A percentile compares a stretch with the other conserved stretches of the same genome.
Evolutionary conservation across 2,113 vertebrate genomes (phyloP).

Genomic region (Hydrochoerus hydrochaeris): DNA sequence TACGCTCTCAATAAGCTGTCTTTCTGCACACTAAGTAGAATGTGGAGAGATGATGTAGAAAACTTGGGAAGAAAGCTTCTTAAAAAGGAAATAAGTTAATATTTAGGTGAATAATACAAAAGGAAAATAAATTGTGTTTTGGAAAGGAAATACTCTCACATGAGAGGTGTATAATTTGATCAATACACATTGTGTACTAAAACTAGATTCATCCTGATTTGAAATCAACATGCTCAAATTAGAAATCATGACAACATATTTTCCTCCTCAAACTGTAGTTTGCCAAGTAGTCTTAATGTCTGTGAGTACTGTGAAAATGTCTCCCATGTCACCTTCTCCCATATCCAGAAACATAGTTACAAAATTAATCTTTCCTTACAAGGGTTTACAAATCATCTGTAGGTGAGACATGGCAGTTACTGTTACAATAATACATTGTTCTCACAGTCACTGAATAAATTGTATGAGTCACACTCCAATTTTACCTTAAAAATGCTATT

Average conservation of each 20-base stretch:
- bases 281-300: not conserved
- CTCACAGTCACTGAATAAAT: not conserved
- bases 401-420: not conserved
- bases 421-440: not conserved
- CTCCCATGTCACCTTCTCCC: not conserved
- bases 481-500: not conserved
- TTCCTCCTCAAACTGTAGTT: not conserved
- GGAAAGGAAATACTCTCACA: not conserved
- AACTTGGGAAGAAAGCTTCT: not conserved
- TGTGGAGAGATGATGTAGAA: not conserved
- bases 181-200: not conserved
- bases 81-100: not conserved
- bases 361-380: not conserved
- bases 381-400: not conserved
- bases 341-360: not conserved
- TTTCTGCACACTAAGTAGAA: no score
- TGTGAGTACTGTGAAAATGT: slow-evolving; percentile 22
- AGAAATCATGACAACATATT: not conserved
- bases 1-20: not conserved
- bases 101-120: not conserved
- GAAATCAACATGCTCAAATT: not conserved
- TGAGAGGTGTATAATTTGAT: not conserved
- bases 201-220: slow-evolving; percentile 7
- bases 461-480: not conserved
- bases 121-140: not conserved